These are phyloP conservation scores for Rallus limicola DNA, from an alignment of 2,113 vertebrate genomes.

Conservation along the genomic window DNA sequence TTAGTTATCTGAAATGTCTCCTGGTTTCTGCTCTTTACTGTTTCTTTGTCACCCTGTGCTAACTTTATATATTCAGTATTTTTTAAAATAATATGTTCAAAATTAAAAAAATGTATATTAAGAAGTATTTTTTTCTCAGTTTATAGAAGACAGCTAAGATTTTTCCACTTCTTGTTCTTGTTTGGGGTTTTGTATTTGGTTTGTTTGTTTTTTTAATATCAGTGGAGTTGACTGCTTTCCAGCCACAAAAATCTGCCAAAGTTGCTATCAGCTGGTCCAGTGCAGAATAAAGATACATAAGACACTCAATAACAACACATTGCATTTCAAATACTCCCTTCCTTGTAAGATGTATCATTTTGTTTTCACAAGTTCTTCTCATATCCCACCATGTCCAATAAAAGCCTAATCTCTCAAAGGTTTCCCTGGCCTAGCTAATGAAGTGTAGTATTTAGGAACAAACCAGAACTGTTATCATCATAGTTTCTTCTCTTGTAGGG, in stretches of 20 bases:
- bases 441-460: background rate
- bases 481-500: background rate
- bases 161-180: background rate
- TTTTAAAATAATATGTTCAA: background rate
- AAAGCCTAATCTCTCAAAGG: background rate
- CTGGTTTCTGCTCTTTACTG: background rate
- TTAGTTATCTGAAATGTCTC: background rate
- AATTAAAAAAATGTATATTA: background rate
- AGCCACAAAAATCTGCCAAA: background rate
- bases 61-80: background rate
- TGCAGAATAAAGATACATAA: background rate
- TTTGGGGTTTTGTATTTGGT: background rate
- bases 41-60: background rate
- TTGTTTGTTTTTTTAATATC: background rate
- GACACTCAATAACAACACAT: background rate
- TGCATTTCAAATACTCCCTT: background rate
- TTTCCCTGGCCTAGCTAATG: background rate
- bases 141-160: background rate
- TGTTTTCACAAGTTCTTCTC: background rate
- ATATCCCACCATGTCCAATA: background rate
- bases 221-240: background rate
- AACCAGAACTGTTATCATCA: background rate
- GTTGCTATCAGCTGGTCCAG: background rate
- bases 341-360: background rate
- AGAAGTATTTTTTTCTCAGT: background rate